Evolutionary conservation across 2,113 vertebrate genomes (phyloP).

Genomic region (Hipposideros armiger): DNA sequence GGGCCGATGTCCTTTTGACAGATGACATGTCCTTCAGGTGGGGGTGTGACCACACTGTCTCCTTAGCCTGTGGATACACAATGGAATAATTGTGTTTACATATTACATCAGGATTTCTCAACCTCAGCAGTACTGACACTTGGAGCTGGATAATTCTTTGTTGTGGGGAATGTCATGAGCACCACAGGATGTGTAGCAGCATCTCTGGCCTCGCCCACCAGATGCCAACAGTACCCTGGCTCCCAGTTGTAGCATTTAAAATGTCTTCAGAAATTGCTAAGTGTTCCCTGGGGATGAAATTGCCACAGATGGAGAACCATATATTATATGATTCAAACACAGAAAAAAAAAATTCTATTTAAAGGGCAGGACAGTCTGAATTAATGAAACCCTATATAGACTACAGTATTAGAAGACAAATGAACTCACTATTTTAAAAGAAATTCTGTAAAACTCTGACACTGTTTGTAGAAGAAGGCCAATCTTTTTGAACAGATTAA

Average conservation of each 20-base stretch:
- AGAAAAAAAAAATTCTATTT: neutral
- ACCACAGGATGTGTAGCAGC: neutral
- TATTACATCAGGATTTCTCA: neutral
- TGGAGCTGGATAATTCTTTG: neutral
- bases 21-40: constrained; percentile 85
- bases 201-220: neutral
- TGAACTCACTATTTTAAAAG: neutral
- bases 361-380: neutral
- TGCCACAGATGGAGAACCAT: neutral
- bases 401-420: neutral
- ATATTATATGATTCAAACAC: neutral
- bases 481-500: neutral
- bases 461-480: neutral
- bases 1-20: constrained; percentile 88
- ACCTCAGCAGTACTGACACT: neutral
- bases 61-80: constrained; percentile 83
- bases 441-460: neutral
- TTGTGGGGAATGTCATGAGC: neutral
- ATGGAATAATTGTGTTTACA: neutral
- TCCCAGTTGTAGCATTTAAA: neutral
- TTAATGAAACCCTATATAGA: neutral
- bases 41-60: constrained; percentile 87
- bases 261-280: neutral
- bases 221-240: neutral
- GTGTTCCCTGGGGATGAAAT: neutral